Percentiles rank a stretch among this genome's conserved stretches.
phyloP scores from a whole-genome alignment of 2,888 invertebrate genomes.

The Hydriomena furcata region DNA sequence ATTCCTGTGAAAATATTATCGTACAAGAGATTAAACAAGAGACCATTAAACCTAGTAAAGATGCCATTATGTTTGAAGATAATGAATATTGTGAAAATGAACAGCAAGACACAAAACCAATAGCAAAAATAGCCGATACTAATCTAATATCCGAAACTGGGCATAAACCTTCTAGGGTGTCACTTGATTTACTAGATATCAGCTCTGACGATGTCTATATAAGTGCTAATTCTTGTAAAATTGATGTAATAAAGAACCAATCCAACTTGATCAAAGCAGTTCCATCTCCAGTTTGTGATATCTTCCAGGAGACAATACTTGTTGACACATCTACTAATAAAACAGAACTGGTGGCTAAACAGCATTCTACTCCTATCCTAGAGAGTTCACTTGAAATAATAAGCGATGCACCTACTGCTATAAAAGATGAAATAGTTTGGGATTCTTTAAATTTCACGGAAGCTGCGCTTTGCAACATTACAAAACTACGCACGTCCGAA shows the following conservation, averaged over 20 bases:
- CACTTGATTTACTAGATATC: conserved; percentile 23
- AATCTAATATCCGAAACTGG: conserved; percentile 6
- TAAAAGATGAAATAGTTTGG: conserved; percentile 63
- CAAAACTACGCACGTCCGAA: conserved; percentile 50
- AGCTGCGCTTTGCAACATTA: conserved; percentile 55
- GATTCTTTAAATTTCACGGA: conserved; percentile 68
- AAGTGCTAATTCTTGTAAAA: conserved; percentile 15
- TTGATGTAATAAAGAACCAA: conserved; percentile 6
- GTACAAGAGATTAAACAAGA: not conserved
- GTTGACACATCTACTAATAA: conserved; percentile 7
- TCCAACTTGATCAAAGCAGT: not conserved
- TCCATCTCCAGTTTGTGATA: conserved; percentile 4
- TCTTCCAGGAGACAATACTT: conserved; percentile 10
- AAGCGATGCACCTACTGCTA: conserved; percentile 19
- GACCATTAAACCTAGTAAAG: not conserved
- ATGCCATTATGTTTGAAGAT: not conserved
- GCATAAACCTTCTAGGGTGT: conserved; percentile 17
- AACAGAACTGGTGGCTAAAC: conserved; percentile 1
- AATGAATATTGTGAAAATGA: not conserved
- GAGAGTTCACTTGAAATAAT: conserved; percentile 7
- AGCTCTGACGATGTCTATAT: conserved; percentile 28
- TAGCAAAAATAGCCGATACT: not conserved
- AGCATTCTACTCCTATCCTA: conserved; percentile 21
- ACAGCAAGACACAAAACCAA: not conserved
- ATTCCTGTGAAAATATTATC: not conserved